Percentiles rank a stretch among this genome's conserved stretches.
These are phyloP conservation scores for Rallus crepitans DNA, from an alignment of 2,797 vertebrate genomes.

Conservation along the genomic window DNA sequence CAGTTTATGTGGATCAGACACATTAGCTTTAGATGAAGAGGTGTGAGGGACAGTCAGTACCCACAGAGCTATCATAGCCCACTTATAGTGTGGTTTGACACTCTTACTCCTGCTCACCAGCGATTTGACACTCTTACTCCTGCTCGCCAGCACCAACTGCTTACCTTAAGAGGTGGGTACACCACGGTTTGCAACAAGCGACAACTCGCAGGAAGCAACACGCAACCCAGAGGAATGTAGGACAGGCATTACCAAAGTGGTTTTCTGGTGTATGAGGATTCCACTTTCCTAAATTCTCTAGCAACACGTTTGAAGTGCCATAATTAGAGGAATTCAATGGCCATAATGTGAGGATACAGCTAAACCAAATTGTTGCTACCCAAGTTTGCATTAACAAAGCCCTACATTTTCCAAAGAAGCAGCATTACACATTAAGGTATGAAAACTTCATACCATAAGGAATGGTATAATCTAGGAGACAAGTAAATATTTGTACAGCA, in stretches of 20 bases:
- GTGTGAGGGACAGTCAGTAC: background rate
- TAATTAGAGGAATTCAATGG: background rate
- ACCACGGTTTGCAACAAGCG: background rate
- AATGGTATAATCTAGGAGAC: background rate
- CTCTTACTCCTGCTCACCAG: background rate
- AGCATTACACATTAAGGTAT: background rate
- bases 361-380: background rate
- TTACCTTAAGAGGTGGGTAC: background rate
- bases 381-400: background rate
- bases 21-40: background rate
- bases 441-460: too few relatives aligned
- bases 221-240: background rate
- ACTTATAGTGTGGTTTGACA: accelerated
- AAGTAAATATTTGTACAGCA: background rate
- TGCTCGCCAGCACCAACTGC: background rate
- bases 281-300: background rate
- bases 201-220: background rate
- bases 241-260: background rate
- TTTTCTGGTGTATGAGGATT: background rate
- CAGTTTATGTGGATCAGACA: background rate
- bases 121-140: background rate
- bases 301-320: accelerated
- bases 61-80: background rate
- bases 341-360: background rate
- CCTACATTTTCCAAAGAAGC: background rate